Conservation (phyloP, 2,888 invertebrate species). For the Argynnis bischoffii region DNA sequence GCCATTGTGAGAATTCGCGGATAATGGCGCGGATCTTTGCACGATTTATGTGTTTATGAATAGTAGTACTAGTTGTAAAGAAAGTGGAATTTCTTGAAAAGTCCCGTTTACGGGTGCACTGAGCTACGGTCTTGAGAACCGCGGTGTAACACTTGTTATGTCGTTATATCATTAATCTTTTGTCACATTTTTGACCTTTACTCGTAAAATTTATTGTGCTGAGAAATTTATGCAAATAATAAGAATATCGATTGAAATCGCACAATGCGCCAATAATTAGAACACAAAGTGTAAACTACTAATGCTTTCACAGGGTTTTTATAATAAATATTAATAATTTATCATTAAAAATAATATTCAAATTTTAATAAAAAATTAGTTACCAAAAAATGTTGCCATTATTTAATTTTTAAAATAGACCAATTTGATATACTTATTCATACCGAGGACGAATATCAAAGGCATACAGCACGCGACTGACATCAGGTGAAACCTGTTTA, state of each 20-base stretch:
- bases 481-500: constrained; percentile 15
- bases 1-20: constrained; percentile 69
- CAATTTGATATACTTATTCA: too few relatives aligned
- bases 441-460: too few relatives aligned
- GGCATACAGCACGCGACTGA: constrained; percentile 1
- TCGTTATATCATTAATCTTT: constrained; percentile 66
- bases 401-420: too few relatives aligned
- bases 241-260: constrained; percentile 6
- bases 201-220: constrained; percentile 13
- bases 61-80: constrained; percentile 61
- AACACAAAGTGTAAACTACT: neutral
- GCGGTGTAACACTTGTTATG: constrained; percentile 59
- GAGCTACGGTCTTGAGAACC: constrained; percentile 60
- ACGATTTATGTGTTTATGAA: constrained; percentile 61
- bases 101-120: constrained; percentile 43
- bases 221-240: constrained; percentile 18
- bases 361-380: too few relatives aligned
- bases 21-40: constrained; percentile 62
- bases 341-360: too few relatives aligned
- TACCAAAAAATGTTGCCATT: too few relatives aligned
- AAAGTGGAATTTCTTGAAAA: constrained; percentile 78
- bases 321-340: too few relatives aligned
- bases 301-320: too few relatives aligned
- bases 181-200: constrained; percentile 46
- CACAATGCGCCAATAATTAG: neutral